These are phyloP conservation scores for Oncorhynchus nerka DNA, from an alignment of 2,113 vertebrate genomes.

Conservation along the genomic window DNA sequence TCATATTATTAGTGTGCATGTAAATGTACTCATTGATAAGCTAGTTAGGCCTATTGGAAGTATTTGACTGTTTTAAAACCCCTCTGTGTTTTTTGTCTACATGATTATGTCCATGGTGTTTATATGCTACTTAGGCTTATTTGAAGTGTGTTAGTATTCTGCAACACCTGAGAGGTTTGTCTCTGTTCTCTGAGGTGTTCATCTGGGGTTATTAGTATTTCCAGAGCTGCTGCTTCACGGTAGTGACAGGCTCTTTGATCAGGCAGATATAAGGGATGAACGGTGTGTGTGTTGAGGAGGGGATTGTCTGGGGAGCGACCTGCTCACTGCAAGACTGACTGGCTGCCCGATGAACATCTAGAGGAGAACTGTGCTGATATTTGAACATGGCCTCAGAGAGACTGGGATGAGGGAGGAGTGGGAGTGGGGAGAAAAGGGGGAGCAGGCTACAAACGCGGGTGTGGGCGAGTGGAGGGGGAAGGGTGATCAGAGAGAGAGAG, in stretches of 20 bases:
- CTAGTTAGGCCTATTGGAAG: no score
- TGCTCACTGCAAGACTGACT: no score
- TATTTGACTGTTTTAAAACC: no score
- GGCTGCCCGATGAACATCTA: not conserved
- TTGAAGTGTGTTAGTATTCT: not conserved
- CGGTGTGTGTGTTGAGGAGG: not conserved
- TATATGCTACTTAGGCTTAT: no score
- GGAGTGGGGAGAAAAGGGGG: not conserved
- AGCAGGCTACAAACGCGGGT: no score
- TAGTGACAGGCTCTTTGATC: conserved; percentile 27
- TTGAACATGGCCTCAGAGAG: conserved; percentile 4
- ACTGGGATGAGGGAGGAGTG: not conserved
- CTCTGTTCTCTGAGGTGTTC: not conserved
- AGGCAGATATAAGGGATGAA: conserved; percentile 9
- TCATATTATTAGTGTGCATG: no score
- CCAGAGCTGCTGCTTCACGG: not conserved
- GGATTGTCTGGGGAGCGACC: not conserved
- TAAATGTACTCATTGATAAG: no score
- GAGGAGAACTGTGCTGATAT: not conserved
- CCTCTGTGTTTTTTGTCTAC: no score
- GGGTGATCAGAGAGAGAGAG: not conserved
- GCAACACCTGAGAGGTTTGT: not conserved
- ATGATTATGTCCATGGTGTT: no score
- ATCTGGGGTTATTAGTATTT: conserved; percentile 4
- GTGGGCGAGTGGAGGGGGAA: not conserved